Base-by-base conservation (phyloP, 2,797 vertebrate species). In the Xyrichtys novacula region DNA sequence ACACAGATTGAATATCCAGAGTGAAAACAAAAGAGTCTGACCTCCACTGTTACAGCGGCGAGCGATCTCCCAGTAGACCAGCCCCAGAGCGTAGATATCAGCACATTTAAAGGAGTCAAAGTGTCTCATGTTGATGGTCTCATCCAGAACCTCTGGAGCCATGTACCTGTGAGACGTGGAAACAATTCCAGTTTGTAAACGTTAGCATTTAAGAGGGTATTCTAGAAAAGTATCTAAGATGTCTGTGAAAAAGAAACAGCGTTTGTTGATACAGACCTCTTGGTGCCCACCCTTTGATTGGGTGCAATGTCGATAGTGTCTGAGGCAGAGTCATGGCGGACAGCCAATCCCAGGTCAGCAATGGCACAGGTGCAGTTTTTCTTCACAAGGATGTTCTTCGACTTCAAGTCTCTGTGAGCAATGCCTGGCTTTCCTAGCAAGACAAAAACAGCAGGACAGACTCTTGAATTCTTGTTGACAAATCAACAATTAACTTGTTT, bases 71-170 rank as follows among this genome's bases (percentile, higher is more conserved):
- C 97, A 98, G 74, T 97, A 98, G 26, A 98, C 96, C 46, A 98
- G 94, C 14, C 97, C 97, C 47, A 98, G 75, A 43, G 97, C 97
- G 0, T 98, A 98, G 87, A 98, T 98, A 62, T 98, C 97, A 0
- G 96, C 97, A 85, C 96, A 98, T 76, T 98, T 98, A 82, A 98
- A 98, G 0, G 96, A 98, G 79, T 98, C 97, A 55, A 98, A 98
- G 91, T 98, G 97, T 74, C 95, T 96, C 95, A 96, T 98, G 88
- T 98, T 98, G 85, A 98, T 97, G 22, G 94, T 98, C 86, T 98
- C 97, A 65, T 98, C 97, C 83, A 98, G 85, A 15, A 98, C 97
- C 86, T 98, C 97, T 0, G 97, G 97, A 47, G 97, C 96, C 97
- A 98, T 98, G 88, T 98, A 98, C 62, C 97, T 98, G 92, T 23